Evolutionary conservation across 2,113 vertebrate species (phyloP), one percentile per base, ranked within the genome.

Genomic region (Gopherus evgoodei): DNA sequence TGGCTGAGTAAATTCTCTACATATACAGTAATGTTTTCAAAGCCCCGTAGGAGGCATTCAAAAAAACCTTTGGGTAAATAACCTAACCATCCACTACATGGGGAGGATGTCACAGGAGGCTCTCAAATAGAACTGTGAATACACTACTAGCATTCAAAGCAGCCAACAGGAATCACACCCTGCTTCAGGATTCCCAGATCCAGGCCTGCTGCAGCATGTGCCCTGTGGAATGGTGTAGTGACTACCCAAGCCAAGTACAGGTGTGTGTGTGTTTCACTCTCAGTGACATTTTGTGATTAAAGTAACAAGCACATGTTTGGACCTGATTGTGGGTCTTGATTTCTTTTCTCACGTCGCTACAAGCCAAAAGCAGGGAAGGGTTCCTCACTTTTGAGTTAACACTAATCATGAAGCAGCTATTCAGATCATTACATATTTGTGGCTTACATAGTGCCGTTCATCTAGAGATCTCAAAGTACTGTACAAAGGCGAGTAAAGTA

Each of bases 1-100:
- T 54, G 80, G 53, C 89, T 65, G 50, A 87, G 81, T 22, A 84
- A 87, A 56, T 42, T 38, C 65, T 72, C n/a, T 4, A 72, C 65
- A 72, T 8, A 19, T 72, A 72, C 19, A 22, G 38, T 38, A 21
- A 38, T 4, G n/a, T 38, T 72, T 72, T 11, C 19, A 38, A 72
- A 56, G 72, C 84, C 82, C 54, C 11, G 82, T 38, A 52, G 14
- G 52, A 88, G 0, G 0, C 44, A 57, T 4, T 0, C 1, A 89
- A 91, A n/a, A 22, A 88, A 80, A n/a, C 5, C 2, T 2, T 87
- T 84, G 83, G 85, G 91, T 69, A 89, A 81, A 42, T n/a, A 24
- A 65, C 54, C n/a, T 9, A 24, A 13, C 82, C 42, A 65, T 50
- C 54, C 25, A 11, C 78, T 13, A 1, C 3, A 5, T 35, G 12